phyloP scores from a whole-genome alignment of 2,888 invertebrate genomes.

The Chrysolina americana region DNA sequence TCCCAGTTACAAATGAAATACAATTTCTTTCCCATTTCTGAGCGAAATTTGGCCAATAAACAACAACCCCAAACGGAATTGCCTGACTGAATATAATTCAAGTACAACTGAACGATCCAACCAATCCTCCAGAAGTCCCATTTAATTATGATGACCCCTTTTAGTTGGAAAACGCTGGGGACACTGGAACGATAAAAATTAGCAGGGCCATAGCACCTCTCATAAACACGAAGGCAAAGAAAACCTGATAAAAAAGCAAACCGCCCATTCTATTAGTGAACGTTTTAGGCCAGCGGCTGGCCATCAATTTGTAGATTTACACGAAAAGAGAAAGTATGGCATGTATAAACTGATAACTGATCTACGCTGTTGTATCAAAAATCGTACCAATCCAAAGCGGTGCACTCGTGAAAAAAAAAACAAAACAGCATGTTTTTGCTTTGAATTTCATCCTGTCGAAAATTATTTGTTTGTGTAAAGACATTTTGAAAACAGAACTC shows the following conservation, averaged over 20 bases:
- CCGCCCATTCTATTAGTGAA: slow-evolving; percentile 31
- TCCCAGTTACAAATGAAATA: too few species aligned
- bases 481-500: too few species aligned
- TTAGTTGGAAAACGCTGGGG: background rate
- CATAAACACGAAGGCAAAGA: slow-evolving; percentile 31
- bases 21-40: too few species aligned
- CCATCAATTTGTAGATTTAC: too few species aligned
- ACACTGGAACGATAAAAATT: slow-evolving; percentile 33
- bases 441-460: too few species aligned
- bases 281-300: background rate
- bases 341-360: too few species aligned
- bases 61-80: background rate
- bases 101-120: background rate
- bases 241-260: slow-evolving; percentile 33
- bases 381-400: too few species aligned
- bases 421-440: too few species aligned
- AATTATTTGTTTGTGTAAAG: too few species aligned
- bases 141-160: slow-evolving; percentile 8
- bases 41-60: background rate
- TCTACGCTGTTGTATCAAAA: too few species aligned
- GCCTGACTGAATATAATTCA: background rate
- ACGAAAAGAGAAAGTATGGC: too few species aligned
- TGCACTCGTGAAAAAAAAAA: too few species aligned
- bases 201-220: slow-evolving; percentile 28
- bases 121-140: background rate